Evolutionary conservation across 2,113 vertebrate species (phyloP).

Genomic region (Clupea harengus): DNA sequence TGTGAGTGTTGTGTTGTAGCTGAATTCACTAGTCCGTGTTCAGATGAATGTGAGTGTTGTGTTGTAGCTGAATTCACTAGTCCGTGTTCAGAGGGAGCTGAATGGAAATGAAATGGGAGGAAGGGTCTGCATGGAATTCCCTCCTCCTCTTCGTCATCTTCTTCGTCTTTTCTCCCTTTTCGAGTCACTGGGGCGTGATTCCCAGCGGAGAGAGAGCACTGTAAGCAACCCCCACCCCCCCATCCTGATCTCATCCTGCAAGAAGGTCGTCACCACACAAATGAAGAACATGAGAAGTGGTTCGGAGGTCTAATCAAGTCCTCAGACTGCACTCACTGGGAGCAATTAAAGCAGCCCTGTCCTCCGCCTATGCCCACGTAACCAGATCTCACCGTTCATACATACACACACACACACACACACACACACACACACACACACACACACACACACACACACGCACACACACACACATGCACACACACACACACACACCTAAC

Average conservation of each 20-base stretch:
- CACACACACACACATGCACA: conserved; percentile 42
- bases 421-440: not conserved
- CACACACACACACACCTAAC: not conserved
- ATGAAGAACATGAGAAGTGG: conserved; percentile 78
- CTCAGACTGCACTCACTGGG: conserved; percentile 71
- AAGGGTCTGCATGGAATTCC: too few relatives aligned
- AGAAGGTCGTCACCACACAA: conserved; percentile 74
- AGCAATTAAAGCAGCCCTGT: conserved; percentile 66
- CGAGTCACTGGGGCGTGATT: conserved; percentile 63
- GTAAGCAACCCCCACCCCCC: conserved; percentile 38
- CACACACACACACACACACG: not conserved
- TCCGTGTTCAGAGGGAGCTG: too few relatives aligned
- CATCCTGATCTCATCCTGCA: conserved; percentile 65
- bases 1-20: too few relatives aligned
- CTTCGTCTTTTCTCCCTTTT: not conserved
- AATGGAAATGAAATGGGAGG: too few relatives aligned
- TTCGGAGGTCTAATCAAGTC: conserved; percentile 74
- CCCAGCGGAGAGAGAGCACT: conserved; percentile 62
- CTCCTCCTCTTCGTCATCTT: not conserved
- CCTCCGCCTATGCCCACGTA: too few relatives aligned
- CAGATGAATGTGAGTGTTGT: too few relatives aligned
- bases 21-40: too few relatives aligned
- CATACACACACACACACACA: conserved; percentile 45
- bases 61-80: too few relatives aligned
- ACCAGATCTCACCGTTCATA: conserved; percentile 47